A percentile compares a stretch with the other conserved stretches of the same genome.
Evolutionary conservation across 2,888 invertebrate genomes (phyloP).

Genomic region (Drosophila formosana): DNA sequence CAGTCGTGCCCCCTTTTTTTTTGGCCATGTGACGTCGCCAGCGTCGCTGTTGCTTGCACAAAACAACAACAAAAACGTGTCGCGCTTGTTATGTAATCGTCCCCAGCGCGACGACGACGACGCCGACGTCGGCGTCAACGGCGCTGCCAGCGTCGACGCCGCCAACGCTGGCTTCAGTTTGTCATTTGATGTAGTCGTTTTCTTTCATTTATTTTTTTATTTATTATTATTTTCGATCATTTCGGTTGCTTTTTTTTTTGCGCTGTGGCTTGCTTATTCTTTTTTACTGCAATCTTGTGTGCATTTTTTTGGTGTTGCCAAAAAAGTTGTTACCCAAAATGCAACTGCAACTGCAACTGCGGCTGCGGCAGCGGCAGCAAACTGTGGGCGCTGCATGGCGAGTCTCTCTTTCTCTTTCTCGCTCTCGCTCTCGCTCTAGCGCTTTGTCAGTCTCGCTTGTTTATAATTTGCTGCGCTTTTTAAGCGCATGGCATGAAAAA

Average conservation of each 20-base stretch:
- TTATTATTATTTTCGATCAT: slow-evolving; percentile 12
- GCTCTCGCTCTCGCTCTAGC: slow-evolving; percentile 1
- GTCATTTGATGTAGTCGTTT: slow-evolving; percentile 56
- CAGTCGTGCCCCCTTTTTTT: slow-evolving; percentile 80
- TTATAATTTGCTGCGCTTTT: slow-evolving; percentile 79
- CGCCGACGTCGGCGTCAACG: slow-evolving; percentile 11
- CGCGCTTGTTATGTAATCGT: slow-evolving; percentile 64
- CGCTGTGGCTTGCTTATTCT: slow-evolving; percentile 3
- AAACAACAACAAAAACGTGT: slow-evolving; percentile 44
- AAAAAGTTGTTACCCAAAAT: slow-evolving; percentile 25
- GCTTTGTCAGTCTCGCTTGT: slow-evolving; percentile 54
- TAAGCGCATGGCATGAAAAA: slow-evolving; percentile 73
- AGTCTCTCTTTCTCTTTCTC: slow-evolving; percentile 16
- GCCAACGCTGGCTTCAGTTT: slow-evolving; percentile 46
- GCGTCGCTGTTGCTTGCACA: slow-evolving; percentile 43
- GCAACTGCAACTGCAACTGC: slow-evolving; percentile 39
- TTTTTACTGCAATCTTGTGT: slow-evolving; percentile 8
- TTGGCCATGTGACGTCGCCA: slow-evolving; percentile 64
- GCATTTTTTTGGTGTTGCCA: slow-evolving; percentile 29
- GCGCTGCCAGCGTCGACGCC: slow-evolving; percentile 7
- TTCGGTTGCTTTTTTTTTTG: slow-evolving; percentile 17
- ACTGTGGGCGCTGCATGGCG: slow-evolving; percentile 65
- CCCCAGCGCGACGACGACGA: slow-evolving; percentile 30
- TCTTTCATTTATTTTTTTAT: slow-evolving; percentile 48
- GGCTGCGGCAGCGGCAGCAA: slow-evolving; percentile 38